These are phyloP conservation scores for Micronycteris hirsuta DNA, from an alignment of 2,113 vertebrate species.

Conservation along the genomic window DNA sequence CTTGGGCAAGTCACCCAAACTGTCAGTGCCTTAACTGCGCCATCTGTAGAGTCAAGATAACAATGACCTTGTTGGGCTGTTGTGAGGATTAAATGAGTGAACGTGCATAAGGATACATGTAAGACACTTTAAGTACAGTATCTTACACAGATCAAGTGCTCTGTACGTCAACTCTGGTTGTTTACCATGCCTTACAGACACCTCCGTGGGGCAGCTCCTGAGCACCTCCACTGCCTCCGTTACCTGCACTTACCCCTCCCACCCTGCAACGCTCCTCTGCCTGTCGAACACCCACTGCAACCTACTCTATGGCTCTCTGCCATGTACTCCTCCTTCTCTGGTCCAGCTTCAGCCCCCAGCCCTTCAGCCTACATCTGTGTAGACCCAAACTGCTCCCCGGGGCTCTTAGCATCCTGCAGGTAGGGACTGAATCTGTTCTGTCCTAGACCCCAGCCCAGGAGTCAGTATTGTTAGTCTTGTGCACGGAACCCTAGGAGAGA, in stretches of 20 bases:
- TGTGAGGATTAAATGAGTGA: not conserved
- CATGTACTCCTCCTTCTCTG: not conserved
- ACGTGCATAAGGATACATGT: not conserved
- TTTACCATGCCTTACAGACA: not conserved
- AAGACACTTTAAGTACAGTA: not conserved
- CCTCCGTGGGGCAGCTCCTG: fast-evolving
- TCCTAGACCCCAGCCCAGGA: not conserved
- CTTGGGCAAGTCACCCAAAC: not conserved
- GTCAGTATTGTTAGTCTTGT: not conserved
- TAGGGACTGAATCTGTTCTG: not conserved
- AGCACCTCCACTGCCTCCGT: not conserved
- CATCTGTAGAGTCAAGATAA: not conserved
- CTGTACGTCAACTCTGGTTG: not conserved
- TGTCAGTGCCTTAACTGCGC: not conserved
- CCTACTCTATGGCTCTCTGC: not conserved
- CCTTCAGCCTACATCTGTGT: not conserved
- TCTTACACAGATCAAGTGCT: not conserved
- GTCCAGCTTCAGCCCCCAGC: not conserved
- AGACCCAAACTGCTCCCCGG: not conserved
- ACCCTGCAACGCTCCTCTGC: not conserved
- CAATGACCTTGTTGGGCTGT: not conserved
- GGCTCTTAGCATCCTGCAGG: not conserved
- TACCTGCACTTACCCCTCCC: not conserved
- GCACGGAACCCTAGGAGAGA: not conserved
- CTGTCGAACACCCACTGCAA: not conserved